Percentiles rank a stretch among this genome's conserved stretches.
phyloP scores from a whole-genome alignment of 2,888 invertebrate species.

The Drosophila greeni region DNA sequence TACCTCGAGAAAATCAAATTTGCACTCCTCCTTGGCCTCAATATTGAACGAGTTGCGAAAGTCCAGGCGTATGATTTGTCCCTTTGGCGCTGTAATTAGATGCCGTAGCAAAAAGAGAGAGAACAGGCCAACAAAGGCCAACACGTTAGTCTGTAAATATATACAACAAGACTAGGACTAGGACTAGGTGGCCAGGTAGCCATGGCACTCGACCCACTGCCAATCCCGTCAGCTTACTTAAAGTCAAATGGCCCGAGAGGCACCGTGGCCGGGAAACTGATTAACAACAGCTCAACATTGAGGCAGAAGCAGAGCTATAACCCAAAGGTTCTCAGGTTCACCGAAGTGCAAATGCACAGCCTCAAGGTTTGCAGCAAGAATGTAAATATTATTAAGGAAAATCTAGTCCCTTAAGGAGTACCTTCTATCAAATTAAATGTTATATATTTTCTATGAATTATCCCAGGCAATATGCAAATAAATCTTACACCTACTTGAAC shows the following conservation, averaged over 20 bases:
- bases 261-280: conserved; percentile 23
- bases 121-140: conserved; percentile 18
- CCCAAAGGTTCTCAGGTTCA: background rate
- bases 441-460: background rate
- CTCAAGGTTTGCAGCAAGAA: no score
- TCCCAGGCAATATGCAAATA: background rate
- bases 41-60: conserved; percentile 89
- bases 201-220: conserved; percentile 13
- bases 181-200: background rate
- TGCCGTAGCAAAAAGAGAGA: conserved; percentile 20
- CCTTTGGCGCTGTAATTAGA: conserved; percentile 81
- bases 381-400: background rate
- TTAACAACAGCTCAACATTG: conserved; percentile 31
- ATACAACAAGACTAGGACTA: conserved; percentile 11
- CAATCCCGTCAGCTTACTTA: conserved; percentile 3
- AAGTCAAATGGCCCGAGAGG: conserved; percentile 21
- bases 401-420: background rate
- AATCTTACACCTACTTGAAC: background rate
- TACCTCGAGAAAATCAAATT: conserved; percentile 88
- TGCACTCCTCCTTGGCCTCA: conserved; percentile 84
- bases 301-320: background rate
- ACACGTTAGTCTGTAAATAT: conserved; percentile 25
- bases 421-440: background rate
- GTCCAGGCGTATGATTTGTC: conserved; percentile 85
- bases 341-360: background rate